Conservation (phyloP, 2,888 invertebrate genomes). For the Hypena proboscidalis region DNA sequence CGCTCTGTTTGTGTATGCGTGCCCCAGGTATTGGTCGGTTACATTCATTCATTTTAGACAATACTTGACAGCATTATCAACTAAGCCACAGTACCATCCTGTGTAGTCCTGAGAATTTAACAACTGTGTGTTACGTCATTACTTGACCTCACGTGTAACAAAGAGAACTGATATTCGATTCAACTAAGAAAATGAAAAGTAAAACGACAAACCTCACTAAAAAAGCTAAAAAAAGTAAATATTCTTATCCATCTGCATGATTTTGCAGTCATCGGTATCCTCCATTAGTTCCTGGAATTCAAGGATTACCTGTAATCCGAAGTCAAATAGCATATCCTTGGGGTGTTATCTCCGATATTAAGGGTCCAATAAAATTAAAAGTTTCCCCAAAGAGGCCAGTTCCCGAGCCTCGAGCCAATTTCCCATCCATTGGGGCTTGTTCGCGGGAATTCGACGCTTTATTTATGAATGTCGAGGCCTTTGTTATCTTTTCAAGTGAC, state of each 20-base stretch:
- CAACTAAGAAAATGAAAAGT: not conserved
- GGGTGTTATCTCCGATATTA: constrained; percentile 44
- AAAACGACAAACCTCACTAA: not conserved
- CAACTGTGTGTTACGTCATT: too few species aligned
- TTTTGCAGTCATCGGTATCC: too few species aligned
- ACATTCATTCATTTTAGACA: constrained; percentile 6
- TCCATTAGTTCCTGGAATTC: constrained; percentile 40
- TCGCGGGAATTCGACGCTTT: constrained; percentile 10
- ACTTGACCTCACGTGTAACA: too few species aligned
- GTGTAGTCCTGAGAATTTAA: too few species aligned
- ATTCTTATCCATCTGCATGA: too few species aligned
- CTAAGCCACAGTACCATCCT: too few species aligned
- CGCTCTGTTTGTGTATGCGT: constrained; percentile 16
- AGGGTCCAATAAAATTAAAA: constrained; percentile 60
- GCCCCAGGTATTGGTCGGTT: constrained; percentile 1
- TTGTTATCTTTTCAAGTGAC: constrained; percentile 8
- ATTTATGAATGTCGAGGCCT: constrained; percentile 13
- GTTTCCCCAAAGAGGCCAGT: constrained; percentile 39
- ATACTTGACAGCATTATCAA: too few species aligned
- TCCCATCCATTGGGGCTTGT: constrained; percentile 9
- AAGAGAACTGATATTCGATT: too few species aligned
- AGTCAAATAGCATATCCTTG: constrained; percentile 43
- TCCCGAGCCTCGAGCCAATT: constrained; percentile 1
- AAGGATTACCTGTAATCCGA: constrained; percentile 48
- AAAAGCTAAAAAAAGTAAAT: too few species aligned